Evolutionary conservation across 2,888 invertebrate species (phyloP).

Genomic region (Linnaemya vulpina): DNA sequence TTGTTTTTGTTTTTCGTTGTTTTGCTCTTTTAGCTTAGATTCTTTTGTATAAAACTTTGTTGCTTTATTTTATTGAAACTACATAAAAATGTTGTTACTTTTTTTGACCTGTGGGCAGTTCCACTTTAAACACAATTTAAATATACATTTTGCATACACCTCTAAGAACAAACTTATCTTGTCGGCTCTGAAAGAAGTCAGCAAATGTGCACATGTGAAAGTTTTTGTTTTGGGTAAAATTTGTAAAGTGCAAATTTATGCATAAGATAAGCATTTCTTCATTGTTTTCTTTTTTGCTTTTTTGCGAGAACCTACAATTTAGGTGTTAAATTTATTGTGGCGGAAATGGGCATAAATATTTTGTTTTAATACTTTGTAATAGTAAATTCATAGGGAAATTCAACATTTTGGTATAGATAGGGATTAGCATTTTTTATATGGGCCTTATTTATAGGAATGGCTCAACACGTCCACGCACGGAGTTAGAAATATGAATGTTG

Average conservation of each 20-base stretch:
- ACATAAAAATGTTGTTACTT: constrained; percentile 46
- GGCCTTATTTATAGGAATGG: too few relatives aligned
- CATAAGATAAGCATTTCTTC: constrained; percentile 36
- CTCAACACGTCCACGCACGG: too few relatives aligned
- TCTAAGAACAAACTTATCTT: constrained; percentile 48
- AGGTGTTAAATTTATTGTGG: constrained; percentile 59
- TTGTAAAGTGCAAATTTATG: constrained; percentile 70
- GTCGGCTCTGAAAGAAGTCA: constrained; percentile 24
- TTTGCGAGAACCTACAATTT: constrained; percentile 56
- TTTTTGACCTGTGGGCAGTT: constrained; percentile 70
- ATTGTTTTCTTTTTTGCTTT: constrained; percentile 5
- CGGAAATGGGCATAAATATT: constrained; percentile 58
- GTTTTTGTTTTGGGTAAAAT: constrained; percentile 31
- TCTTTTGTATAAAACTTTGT: constrained; percentile 41
- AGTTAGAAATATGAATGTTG: too few relatives aligned
- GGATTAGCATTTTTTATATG: too few relatives aligned
- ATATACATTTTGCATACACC: constrained; percentile 17
- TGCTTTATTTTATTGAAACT: constrained; percentile 38
- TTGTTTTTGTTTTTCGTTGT: background rate
- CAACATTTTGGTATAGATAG: background rate
- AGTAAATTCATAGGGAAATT: background rate
- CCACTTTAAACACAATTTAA: constrained; percentile 64
- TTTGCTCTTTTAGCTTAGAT: background rate
- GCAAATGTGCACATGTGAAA: constrained; percentile 47
- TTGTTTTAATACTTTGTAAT: constrained; percentile 1